Evolutionary conservation across 2,888 invertebrate genomes (phyloP), one percentile per base, ranked within the genome.

Genomic region (Schizotus pectinicornis): DNA sequence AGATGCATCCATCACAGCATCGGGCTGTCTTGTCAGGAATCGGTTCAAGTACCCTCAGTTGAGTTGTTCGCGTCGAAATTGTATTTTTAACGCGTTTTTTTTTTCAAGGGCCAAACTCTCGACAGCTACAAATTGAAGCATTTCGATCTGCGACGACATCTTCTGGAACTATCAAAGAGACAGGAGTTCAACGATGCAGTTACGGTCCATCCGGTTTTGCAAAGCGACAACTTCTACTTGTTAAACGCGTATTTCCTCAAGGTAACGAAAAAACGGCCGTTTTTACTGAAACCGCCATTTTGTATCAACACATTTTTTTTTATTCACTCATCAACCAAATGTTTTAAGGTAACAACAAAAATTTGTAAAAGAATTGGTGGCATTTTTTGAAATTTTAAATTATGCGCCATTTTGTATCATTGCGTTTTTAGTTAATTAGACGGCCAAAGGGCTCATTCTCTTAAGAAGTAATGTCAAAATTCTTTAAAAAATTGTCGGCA

Each of bases 1-100:
- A 84, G 92, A 63, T 95, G 96, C 77, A 86, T 92, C 64, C 80
- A 88, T 61, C 89, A 91, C 78, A 87, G 90, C 30, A 83, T 88
- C 7, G 86, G 86, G 56, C 73, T 84, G 46, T 80, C 85, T 6
- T 93, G 92, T 75, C 74, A 81, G 34, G 74, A 82, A 35, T 67
- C 69, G 36, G 74, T 85, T 45, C 89, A 89, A 80, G 88, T 79
- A n/a, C n/a, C n/a, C n/a, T n/a, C n/a, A n/a, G n/a, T n/a, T n/a
- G n/a, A n/a, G n/a, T n/a, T n/a, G n/a, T n/a, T n/a, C n/a, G n/a
- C n/a, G 2, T 22, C 22, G 43, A 53, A 34, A 38, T 12, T 63
- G 65, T 37, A 45, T 3, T 38, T 50, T 22, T 6, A 38, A 37
- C 11, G 41, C 34, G n/a, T n/a, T n/a, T n/a, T 37, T 14, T 46